Percentiles rank a stretch among this genome's conserved stretches.
phyloP scores from a whole-genome alignment of 2,888 invertebrate species.

The Drosophila histrio region DNA sequence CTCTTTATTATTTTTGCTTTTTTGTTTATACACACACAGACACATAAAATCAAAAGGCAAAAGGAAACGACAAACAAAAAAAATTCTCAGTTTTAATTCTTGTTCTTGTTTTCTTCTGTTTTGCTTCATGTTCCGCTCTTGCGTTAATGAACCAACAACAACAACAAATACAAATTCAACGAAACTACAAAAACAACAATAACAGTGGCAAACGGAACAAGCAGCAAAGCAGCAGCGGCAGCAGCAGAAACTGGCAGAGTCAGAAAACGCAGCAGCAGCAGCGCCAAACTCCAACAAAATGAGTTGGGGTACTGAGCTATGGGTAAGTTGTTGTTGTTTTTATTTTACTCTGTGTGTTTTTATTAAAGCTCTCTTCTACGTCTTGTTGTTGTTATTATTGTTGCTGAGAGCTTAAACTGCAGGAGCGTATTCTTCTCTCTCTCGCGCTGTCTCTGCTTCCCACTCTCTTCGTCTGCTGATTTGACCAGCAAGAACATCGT shows the following conservation, averaged over 20 bases:
- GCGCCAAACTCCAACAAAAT: conserved; percentile 82
- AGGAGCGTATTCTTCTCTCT: conserved; percentile 20
- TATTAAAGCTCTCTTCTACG: conserved; percentile 2
- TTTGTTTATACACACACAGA: conserved; percentile 18
- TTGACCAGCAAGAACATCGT: conserved; percentile 47
- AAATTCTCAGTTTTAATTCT: conserved; percentile 47
- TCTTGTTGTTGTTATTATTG: not conserved
- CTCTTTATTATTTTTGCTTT: conserved; percentile 28
- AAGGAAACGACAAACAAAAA: conserved; percentile 38
- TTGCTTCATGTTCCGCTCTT: conserved; percentile 23
- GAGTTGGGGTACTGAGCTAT: conserved; percentile 84
- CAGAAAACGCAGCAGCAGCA: conserved; percentile 78
- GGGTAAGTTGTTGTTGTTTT: conserved; percentile 77
- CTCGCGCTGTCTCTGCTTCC: conserved; percentile 1
- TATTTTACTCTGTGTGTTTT: not conserved
- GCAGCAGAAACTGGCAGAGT: conserved; percentile 79
- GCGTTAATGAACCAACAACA: conserved; percentile 27
- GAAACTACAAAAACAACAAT: conserved; percentile 28
- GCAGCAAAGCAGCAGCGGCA: conserved; percentile 30
- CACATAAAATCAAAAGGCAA: conserved; percentile 17
- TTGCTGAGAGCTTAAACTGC: conserved; percentile 44
- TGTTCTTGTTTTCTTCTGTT: conserved; percentile 27
- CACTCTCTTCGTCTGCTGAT: conserved; percentile 11
- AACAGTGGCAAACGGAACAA: conserved; percentile 66
- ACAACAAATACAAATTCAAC: conserved; percentile 9